phyloP scores from a whole-genome alignment of 2,797 vertebrate genomes.

The Loris lydekkerianus region DNA sequence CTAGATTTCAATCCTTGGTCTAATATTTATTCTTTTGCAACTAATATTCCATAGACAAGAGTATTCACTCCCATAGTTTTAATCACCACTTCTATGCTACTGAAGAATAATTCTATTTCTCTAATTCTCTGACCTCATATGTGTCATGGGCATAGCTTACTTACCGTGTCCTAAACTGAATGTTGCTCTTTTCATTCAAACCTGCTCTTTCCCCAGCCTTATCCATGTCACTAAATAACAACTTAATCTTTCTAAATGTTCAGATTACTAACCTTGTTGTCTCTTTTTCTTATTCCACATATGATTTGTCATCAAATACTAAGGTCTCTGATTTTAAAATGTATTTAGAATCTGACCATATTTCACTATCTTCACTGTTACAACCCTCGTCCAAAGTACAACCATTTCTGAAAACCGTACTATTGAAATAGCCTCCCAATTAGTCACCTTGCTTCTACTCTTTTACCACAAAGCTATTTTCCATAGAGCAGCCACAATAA shows the following conservation, averaged over 20 bases:
- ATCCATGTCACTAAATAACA: not conserved
- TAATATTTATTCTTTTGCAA: not conserved
- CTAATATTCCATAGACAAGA: not conserved
- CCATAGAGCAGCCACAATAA: not conserved
- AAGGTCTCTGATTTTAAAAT: not conserved
- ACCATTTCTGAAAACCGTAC: not conserved
- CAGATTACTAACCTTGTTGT: not conserved
- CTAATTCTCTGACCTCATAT: not conserved
- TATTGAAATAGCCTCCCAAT: not conserved
- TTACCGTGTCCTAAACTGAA: not conserved
- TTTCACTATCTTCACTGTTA: not conserved
- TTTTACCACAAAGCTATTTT: not conserved
- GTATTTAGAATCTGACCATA: not conserved
- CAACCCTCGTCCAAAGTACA: not conserved
- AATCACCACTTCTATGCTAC: not conserved
- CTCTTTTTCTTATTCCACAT: not conserved
- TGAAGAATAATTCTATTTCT: not conserved
- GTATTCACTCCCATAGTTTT: not conserved
- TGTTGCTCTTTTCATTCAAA: not conserved
- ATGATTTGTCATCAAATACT: not conserved
- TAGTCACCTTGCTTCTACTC: not conserved
- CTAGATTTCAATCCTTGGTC: not conserved
- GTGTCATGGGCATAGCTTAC: not conserved
- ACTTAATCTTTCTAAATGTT: conserved; percentile 10
- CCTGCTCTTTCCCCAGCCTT: not conserved